phyloP scores from a whole-genome alignment of 92 coral and sea anemone species.

The Porites rus region DNA sequence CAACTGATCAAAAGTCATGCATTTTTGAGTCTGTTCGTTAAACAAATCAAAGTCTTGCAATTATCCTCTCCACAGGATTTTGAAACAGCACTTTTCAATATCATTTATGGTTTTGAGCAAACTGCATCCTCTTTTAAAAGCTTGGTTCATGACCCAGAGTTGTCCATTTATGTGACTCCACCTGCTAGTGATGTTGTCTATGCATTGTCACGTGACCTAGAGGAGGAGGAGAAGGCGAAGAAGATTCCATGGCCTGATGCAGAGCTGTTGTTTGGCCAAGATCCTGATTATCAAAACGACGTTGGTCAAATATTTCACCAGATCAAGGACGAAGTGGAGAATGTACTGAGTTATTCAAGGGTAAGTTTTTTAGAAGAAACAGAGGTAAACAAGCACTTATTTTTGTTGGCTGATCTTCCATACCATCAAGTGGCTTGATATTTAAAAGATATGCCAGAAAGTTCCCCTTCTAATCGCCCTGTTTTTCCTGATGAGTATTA shows the following conservation, averaged over 20 bases:
- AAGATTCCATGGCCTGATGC: conserved; percentile 90
- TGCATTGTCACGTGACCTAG: conserved; percentile 80
- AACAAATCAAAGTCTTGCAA: no score
- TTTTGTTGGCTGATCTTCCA: neutral
- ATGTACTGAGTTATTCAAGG: conserved; percentile 82
- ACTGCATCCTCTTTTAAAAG: conserved; percentile 81
- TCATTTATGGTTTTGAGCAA: conserved; percentile 86
- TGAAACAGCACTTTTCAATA: conserved; percentile 68
- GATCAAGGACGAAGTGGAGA: conserved; percentile 75
- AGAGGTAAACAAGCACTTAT: neutral
- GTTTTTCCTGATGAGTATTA: no score
- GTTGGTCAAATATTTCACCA: conserved; percentile 69
- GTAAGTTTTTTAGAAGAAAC: conserved; percentile 26
- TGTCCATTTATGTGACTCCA: conserved; percentile 83
- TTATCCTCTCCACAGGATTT: conserved; percentile 64
- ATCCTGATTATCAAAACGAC: conserved; percentile 84
- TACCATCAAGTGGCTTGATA: no score
- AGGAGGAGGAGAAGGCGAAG: conserved; percentile 75
- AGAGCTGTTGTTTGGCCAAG: conserved; percentile 85
- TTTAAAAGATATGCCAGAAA: no score
- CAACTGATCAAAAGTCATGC: no score
- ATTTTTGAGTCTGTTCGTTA: no score
- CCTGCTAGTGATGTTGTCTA: conserved; percentile 92
- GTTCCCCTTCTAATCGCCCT: no score
- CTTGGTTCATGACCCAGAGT: conserved; percentile 78